Conservation (phyloP, 2,888 invertebrate genomes). For the Synergus itoensis region DNA sequence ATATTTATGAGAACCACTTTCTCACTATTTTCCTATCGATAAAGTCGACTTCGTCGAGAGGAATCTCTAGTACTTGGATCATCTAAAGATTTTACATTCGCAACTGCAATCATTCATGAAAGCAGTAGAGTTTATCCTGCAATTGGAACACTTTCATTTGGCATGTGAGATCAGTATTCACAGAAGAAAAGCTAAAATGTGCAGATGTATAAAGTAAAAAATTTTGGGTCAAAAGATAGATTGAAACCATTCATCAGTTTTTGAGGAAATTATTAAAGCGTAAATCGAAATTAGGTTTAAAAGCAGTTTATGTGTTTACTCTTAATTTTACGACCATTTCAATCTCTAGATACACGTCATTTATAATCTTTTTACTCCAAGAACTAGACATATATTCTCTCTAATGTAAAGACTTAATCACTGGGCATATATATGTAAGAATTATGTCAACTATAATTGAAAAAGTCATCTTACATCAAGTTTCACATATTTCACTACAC, state of each 20-base stretch:
- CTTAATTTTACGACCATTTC: background rate
- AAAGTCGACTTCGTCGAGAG: background rate
- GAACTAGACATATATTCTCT: too few relatives aligned
- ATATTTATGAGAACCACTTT: background rate
- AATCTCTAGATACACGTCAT: too few relatives aligned
- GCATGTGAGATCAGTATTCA: too few relatives aligned
- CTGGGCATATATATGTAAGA: background rate
- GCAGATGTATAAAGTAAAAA: too few relatives aligned
- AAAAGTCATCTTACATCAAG: background rate
- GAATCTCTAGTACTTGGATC: background rate
- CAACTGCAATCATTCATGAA: background rate
- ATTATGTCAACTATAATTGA: background rate
- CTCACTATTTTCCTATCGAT: constrained; percentile 1
- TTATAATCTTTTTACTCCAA: too few relatives aligned
- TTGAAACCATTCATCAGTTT: too few relatives aligned
- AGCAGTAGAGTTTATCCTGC: background rate
- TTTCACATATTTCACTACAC: too few relatives aligned
- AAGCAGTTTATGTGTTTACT: background rate
- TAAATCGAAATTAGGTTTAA: background rate
- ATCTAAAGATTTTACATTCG: background rate
- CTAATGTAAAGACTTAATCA: too few relatives aligned
- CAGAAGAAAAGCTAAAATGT: too few relatives aligned
- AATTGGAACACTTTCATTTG: background rate
- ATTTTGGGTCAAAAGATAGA: too few relatives aligned
- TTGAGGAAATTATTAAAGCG: background rate